These are phyloP conservation scores for Donacobius atricapilla DNA, from an alignment of 2,113 vertebrate genomes.

Conservation along the genomic window DNA sequence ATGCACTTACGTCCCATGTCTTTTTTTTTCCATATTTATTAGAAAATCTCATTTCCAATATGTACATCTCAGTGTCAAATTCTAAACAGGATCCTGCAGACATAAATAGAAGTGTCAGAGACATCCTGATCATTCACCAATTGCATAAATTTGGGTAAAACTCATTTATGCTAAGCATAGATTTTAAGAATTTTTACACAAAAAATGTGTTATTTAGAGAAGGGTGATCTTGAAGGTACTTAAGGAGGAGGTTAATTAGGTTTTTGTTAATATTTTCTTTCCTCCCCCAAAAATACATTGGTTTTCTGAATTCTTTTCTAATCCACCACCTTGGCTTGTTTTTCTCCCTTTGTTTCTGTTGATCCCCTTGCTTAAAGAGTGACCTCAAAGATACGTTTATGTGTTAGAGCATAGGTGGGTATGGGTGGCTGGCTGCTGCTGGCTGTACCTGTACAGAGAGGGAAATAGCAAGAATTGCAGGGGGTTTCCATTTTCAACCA, in stretches of 20 bases:
- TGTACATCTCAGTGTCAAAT: constrained; percentile 50
- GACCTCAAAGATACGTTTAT: neutral
- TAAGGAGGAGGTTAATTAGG: neutral
- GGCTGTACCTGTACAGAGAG: neutral
- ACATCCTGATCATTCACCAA: neutral
- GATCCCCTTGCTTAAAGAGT: neutral
- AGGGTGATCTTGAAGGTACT: neutral
- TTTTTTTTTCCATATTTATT: constrained; percentile 59
- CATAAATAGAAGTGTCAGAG: constrained; percentile 11
- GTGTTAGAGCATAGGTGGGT: neutral
- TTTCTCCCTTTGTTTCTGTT: neutral
- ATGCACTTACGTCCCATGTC: constrained; percentile 34
- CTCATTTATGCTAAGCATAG: neutral
- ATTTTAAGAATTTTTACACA: neutral
- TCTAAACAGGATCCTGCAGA: constrained; percentile 12
- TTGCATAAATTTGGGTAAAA: constrained; percentile 49
- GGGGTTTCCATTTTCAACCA: neutral
- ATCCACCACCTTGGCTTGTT: neutral
- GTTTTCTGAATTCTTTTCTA: constrained; percentile 20
- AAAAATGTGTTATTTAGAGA: neutral
- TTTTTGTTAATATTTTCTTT: neutral
- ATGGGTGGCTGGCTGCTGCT: neutral
- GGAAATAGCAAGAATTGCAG: neutral
- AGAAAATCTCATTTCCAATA: constrained; percentile 57
- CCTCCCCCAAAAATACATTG: neutral